Evolutionary conservation across 2,888 invertebrate species (phyloP), one percentile per base, ranked within the genome.

Genomic region (Ellobium chinense): DNA sequence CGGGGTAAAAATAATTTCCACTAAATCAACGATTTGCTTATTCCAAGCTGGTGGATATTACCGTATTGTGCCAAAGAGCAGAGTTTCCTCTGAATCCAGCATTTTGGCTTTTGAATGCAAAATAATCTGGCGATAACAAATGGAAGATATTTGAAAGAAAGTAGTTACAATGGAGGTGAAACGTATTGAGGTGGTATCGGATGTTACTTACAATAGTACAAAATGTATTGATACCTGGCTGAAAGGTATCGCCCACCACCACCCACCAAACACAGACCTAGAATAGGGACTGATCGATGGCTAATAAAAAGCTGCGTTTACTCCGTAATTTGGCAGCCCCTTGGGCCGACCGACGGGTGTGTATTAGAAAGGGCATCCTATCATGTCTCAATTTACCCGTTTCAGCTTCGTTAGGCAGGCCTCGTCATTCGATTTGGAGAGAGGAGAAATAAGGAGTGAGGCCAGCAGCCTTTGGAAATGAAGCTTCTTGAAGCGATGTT

Each of bases 231-330:
- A n/a, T n/a, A n/a, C n/a, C n/a, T n/a, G n/a, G n/a, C n/a, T n/a
- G n/a, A n/a, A n/a, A n/a, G n/a, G n/a, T n/a, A n/a, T n/a, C n/a
- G n/a, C n/a, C 46, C 29, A 29, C 68, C 4, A 27, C 46, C 27
- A 31, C 12, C 46, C 27, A n/a, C 9, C 58, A 5, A 58, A 72
- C 72, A 72, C 56, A 58, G 56, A 72, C 72, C 54, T 34, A 58
- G 56, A 72, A 56, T 72, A 72, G 56, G 36, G 24, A 21, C 34
- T 4, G 24, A 72, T 60, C 62, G 62, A 73, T 73, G 37, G 21
- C 39, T 73, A 73, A 73, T 73, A 62, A 31, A 73, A 34, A 73
- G 37, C 62, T 4, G 37, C 58, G 37, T 73, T 60, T 73, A 39
- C 60, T 29, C 73, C 39, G 14, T 62, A 60, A 73, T 73, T 73